Conservation (phyloP, 2,797 vertebrate genomes). For the Lepilemur septentrionalis region DNA sequence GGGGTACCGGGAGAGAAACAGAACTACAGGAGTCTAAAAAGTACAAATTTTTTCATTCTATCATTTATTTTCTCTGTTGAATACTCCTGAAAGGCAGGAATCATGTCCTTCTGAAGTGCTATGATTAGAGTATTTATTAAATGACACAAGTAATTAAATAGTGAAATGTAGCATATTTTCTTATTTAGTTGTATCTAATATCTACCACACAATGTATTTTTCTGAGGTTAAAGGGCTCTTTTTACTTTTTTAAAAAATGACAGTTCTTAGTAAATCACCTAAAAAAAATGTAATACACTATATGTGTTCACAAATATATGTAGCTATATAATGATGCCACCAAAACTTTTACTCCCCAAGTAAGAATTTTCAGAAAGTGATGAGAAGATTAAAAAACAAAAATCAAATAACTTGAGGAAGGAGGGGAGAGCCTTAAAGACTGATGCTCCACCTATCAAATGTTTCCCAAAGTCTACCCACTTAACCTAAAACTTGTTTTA, state of each 20-base stretch:
- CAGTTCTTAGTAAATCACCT: slow-evolving; percentile 21
- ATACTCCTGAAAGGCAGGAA: slow-evolving; percentile 14
- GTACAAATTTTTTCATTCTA: not conserved
- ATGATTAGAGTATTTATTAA: slow-evolving; percentile 8
- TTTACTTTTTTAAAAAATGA: not conserved
- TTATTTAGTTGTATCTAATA: not conserved
- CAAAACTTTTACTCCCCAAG: slow-evolving; percentile 37
- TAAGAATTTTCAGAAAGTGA: slow-evolving; percentile 51
- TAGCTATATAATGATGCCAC: not conserved
- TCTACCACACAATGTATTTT: not conserved
- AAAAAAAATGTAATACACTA: slow-evolving; percentile 32
- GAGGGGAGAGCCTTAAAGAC: not conserved
- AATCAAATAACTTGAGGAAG: not conserved
- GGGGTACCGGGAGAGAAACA: not conserved
- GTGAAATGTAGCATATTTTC: not conserved
- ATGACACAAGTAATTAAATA: not conserved
- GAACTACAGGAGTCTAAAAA: not conserved
- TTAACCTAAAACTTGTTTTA: slow-evolving; percentile 2
- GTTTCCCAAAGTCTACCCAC: not conserved
- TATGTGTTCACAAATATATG: not conserved
- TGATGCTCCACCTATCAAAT: not conserved
- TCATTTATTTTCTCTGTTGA: not conserved
- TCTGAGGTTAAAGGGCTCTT: not conserved
- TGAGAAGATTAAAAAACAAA: not conserved
- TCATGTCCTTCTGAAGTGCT: not conserved